Base-by-base conservation (phyloP, 2,113 vertebrate genomes). In the Pantherophis guttatus region DNA sequence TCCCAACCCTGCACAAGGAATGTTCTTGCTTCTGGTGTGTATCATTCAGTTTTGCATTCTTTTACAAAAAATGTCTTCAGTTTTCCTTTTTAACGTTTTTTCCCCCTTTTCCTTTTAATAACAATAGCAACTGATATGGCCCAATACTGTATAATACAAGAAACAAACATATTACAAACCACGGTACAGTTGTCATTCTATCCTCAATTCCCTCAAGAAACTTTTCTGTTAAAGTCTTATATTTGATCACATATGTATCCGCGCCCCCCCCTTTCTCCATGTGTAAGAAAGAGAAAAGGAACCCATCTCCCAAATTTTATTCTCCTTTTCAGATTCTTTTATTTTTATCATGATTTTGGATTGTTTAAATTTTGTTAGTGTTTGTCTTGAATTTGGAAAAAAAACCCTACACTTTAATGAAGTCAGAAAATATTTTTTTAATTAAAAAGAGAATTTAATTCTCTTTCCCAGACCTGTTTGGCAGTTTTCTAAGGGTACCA, bases 221-320 rank as follows among this genome's bases (percentile, higher is more conserved):
- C n/a, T 17, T 26, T 62, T 52, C 2, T n/a, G n/a, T 21, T 52
- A 8, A 33, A 48, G 17, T 24, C 26, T n/a, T 87, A 11, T 53
- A 26, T 52, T 53, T 87, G 11, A 24, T 50, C 10, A 52, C 2
- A 39, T 33, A 54, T 54, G 17, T 57, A 57, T 57, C 48, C 48
- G 2, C 1, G 1, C 19, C 7, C 19, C 0, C 5, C 26, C 5
- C 3, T n/a, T 1, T 33, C 26, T 65, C 4, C 5, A 6, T 75
- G n/a, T 65, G 26, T 54, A 39, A 81, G 70, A 81, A 7, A 81
- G 70, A 81, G 26, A 13, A 33, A 33, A 19, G 70, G 70, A 81
- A 81, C 17, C 75, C 75, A 81, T 81, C n/a, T 81, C 17, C 7
- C 33, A 81, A 81, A 44, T 44, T 81, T 81, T 81, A 39, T 81